Base-by-base conservation (phyloP, 1,140 invertebrate genomes). In the Trissolcus basalis region DNA sequence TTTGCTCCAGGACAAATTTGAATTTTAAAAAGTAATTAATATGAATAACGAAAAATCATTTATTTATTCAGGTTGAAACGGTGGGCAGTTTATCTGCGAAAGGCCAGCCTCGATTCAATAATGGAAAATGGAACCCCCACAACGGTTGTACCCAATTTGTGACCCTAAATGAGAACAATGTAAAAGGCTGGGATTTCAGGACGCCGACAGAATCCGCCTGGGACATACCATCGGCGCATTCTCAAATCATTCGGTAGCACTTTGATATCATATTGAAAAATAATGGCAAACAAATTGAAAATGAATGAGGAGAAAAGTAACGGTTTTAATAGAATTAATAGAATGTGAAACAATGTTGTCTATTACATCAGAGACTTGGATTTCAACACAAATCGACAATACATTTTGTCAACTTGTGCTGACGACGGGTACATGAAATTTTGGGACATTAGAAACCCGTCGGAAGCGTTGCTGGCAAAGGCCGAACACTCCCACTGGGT, bases 401-500 rank as follows among this genome's bases (percentile, higher is more conserved):
- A 98, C 83, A 94, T 96, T 82, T 79, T 99, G 63, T 96, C 95
- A 0, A 97, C 94, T 11, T 97, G 96, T 80, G 97, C 97, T 1
- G 97, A 99, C 86, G 97, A 99, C 88, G 97, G 96, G 4, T 93
- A 92, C 43, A 91, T 96, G 33, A 97, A 97, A 85, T 97, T 99
- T 79, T 99, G 98, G 97, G 98, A 99, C 85, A 93, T 96, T 77
- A 90, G 98, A 59, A 94, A 96, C 82, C 89, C 93, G 0, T 91
- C 89, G 19, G 91, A 94, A 80, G 94, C 96, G 0, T 89, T 98
- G 4, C 92, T 96, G 80, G 92, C 92, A 1, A 89, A 96, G 58
- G 92, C 92, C 77, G 95, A 98, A 89, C 97, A 99, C 89, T 97
- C 96, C 0, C 97, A 99, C 87, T 99, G 97, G 97, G 93, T 98